Evolutionary conservation across 2,888 invertebrate genomes (phyloP), one percentile per base, ranked within the genome.

Genomic region (Beris morrisii): DNA sequence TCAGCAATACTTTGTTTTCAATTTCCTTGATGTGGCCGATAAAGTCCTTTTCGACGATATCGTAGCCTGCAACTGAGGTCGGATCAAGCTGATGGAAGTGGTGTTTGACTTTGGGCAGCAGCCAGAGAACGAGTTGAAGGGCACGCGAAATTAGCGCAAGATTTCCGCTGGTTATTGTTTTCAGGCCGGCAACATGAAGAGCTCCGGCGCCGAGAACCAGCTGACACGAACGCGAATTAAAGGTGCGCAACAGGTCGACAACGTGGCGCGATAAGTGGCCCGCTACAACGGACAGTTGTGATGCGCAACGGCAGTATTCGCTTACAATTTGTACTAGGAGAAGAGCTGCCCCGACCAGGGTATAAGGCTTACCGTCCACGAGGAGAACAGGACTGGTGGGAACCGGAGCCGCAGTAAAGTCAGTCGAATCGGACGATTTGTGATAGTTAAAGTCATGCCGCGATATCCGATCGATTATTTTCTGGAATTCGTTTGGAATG

Each of bases 201-300:
- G 99, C 98, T 52, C 97, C 97, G 48, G 97, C 98, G 52, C 97
- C 98, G 65, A 99, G 84, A 64, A 99, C 93, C 73, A 99, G 84
- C 79, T 97, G 97, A 81, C 95, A 97, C 73, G 91, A 91, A 67
- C 91, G 85, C 5, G 93, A 93, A 81, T 94, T 94, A 75, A 92
- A 94, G 73, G 92, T 88, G 75, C 93, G 87, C 70, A 96, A 82
- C 63, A 97, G 82, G 79, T 97, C 97, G n/a, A 93, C 86, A 73
- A 96, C 87, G 77, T 94, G 88, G 69, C 92, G 86, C 48, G 94
- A 88, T 70, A 95, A 85, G 71, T 91, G 90, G 67, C 90, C 87
- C 22, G 93, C 88, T 63, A 93, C 85, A 28, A 90, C 84, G n/a
- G 91, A 87, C 65, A 95, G 83, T 74, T 93, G 88, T 70, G 86